Conservation (phyloP, 2,797 vertebrate genomes). For the Saguinus oedipus region DNA sequence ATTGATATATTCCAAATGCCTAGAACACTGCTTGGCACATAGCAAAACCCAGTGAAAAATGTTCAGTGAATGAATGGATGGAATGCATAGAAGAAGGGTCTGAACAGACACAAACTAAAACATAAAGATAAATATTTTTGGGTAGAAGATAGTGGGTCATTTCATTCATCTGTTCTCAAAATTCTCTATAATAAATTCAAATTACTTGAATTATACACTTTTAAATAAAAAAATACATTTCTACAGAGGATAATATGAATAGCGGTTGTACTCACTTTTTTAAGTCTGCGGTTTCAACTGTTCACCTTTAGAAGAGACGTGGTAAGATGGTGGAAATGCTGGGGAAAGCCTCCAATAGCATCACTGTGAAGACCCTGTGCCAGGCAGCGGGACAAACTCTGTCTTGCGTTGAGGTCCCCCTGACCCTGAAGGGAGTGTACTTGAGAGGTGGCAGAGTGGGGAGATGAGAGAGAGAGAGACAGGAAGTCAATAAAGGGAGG, state of each 20-base stretch:
- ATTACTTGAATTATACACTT: not conserved
- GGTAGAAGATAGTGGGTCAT: not conserved
- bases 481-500: not conserved
- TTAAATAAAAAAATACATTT: not conserved
- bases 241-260: not conserved
- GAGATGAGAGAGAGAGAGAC: not conserved
- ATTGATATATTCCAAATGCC: not conserved
- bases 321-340: not conserved
- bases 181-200: conserved; percentile 14
- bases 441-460: not conserved
- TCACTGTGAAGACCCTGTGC: not conserved
- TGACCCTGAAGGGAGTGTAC: not conserved
- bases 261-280: not conserved
- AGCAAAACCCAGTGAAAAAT: not conserved
- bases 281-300: not conserved
- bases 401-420: not conserved
- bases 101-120: not conserved
- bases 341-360: not conserved
- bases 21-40: not conserved
- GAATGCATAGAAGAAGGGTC: not conserved
- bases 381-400: not conserved
- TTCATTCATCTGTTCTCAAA: not conserved
- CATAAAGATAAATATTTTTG: not conserved
- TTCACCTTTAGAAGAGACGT: not conserved
- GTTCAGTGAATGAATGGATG: not conserved